A percentile compares a stretch with the other conserved stretches of the same genome.
These are phyloP conservation scores for Cynaeus angustus DNA, from an alignment of 2,888 invertebrate genomes.

Conservation along the genomic window DNA sequence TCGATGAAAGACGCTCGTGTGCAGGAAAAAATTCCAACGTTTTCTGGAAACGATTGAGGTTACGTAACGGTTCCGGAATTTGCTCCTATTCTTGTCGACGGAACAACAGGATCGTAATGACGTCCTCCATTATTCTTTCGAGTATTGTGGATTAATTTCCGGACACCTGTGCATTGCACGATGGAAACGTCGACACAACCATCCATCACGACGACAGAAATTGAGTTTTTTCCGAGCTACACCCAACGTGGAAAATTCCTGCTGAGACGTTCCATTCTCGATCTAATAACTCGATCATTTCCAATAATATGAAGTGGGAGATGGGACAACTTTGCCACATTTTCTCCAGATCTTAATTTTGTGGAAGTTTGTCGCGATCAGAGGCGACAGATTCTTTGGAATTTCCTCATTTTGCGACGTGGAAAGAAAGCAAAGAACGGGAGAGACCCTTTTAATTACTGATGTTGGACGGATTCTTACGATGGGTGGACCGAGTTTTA, in stretches of 20 bases:
- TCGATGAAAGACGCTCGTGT: neutral
- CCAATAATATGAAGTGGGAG: constrained; percentile 22
- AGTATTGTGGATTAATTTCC: constrained; percentile 36
- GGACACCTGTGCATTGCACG: constrained; percentile 25
- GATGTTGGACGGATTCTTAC: constrained; percentile 26
- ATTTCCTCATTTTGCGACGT: constrained; percentile 20
- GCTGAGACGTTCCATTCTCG: constrained; percentile 24
- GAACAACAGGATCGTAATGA: constrained; percentile 22
- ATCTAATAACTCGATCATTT: constrained; percentile 30
- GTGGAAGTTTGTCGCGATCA: neutral
- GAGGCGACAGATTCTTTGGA: constrained; percentile 4
- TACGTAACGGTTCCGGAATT: constrained; percentile 27
- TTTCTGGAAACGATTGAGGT: constrained; percentile 19
- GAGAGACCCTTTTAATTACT: constrained; percentile 37
- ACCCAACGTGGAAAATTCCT: constrained; percentile 13
- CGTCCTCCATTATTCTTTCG: constrained; percentile 21
- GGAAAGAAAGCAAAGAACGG: constrained; percentile 39
- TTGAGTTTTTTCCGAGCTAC: constrained; percentile 20
- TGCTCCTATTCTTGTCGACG: constrained; percentile 10
- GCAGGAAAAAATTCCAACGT: neutral
- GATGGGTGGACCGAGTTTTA: neutral
- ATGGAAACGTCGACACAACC: constrained; percentile 22
- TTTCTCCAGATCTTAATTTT: constrained; percentile 8
- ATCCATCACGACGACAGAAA: constrained; percentile 23
- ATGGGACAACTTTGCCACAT: constrained; percentile 9